A percentile compares a stretch with the other conserved stretches of the same genome.
phyloP scores from a whole-genome alignment of 2,888 invertebrate genomes.

The Agonopterix arenella region DNA sequence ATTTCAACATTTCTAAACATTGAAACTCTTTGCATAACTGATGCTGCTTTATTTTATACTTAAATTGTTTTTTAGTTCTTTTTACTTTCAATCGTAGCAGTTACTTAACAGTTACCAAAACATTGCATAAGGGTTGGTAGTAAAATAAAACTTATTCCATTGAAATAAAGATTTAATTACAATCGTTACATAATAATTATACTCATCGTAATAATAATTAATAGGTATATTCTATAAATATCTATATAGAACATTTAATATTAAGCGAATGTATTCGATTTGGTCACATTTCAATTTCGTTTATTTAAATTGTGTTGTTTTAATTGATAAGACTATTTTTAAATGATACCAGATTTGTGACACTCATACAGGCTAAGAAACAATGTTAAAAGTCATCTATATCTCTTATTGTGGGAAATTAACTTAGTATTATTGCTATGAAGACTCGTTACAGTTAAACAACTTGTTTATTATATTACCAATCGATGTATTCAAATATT shows the following conservation, averaged over 20 bases:
- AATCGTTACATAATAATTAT: conserved; percentile 75
- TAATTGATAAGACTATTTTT: conserved; percentile 1
- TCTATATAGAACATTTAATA: conserved; percentile 74
- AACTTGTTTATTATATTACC: conserved; percentile 31
- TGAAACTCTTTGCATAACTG: conserved; percentile 35
- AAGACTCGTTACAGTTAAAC: conserved; percentile 24
- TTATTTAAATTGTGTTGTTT: conserved; percentile 11
- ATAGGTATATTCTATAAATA: conserved; percentile 74
- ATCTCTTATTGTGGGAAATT: conserved; percentile 19
- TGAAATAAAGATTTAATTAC: conserved; percentile 77
- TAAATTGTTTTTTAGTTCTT: neutral
- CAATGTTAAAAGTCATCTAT: too few relatives aligned
- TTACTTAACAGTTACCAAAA: too few relatives aligned
- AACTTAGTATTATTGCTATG: conserved; percentile 18
- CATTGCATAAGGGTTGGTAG: too few relatives aligned
- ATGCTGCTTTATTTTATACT: neutral
- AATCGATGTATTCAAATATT: conserved; percentile 21
- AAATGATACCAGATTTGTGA: conserved; percentile 13
- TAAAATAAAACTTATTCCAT: conserved; percentile 45
- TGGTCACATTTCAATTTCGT: conserved; percentile 58
- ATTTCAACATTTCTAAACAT: conserved; percentile 41
- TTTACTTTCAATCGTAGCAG: too few relatives aligned
- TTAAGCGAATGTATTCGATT: conserved; percentile 75
- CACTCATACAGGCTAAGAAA: conserved; percentile 10
- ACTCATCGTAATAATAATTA: conserved; percentile 70